Conservation (phyloP, 2,888 invertebrate genomes). For the Buathra laborator region DNA sequence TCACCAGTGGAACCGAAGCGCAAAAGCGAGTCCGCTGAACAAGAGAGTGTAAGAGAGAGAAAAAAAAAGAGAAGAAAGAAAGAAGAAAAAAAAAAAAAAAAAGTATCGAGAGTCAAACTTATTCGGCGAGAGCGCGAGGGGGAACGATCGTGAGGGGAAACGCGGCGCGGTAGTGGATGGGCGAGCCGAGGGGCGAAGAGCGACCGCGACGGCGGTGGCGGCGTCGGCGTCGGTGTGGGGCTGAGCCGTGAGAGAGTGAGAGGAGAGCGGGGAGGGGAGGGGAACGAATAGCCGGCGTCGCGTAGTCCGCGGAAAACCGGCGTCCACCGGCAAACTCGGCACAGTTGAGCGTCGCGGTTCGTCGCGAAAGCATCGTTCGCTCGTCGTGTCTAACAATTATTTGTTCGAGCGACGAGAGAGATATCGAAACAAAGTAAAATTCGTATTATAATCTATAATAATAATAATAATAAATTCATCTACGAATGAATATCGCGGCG, state of each 20-base stretch:
- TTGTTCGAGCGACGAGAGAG: slow-evolving; percentile 5
- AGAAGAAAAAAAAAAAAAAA: slow-evolving; percentile 51
- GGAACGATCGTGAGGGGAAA: slow-evolving; percentile 45
- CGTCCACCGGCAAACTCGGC: slow-evolving; percentile 81
- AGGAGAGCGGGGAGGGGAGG: slow-evolving; percentile 1
- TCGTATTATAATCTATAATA: not conserved
- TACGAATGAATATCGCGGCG: no score
- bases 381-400: not conserved
- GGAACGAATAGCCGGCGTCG: slow-evolving; percentile 75
- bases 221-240: slow-evolving; percentile 67
- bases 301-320: slow-evolving; percentile 78
- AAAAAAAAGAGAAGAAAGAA: slow-evolving; percentile 17
- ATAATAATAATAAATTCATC: no score
- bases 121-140: slow-evolving; percentile 64
- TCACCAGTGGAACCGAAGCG: slow-evolving; percentile 32
- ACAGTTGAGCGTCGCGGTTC: slow-evolving; percentile 82
- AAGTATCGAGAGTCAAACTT: slow-evolving; percentile 61
- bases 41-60: slow-evolving; percentile 42
- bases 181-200: slow-evolving; percentile 70
- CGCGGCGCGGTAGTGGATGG: slow-evolving; percentile 74
- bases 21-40: slow-evolving; percentile 3
- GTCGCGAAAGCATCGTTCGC: slow-evolving; percentile 76
- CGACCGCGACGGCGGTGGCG: slow-evolving; percentile 71
- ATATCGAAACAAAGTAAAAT: slow-evolving; percentile 15
- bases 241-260: slow-evolving; percentile 2